Evolutionary conservation across 2,113 vertebrate species (phyloP), one percentile per base, ranked within the genome.

Genomic region (Ranitomeya imitator): DNA sequence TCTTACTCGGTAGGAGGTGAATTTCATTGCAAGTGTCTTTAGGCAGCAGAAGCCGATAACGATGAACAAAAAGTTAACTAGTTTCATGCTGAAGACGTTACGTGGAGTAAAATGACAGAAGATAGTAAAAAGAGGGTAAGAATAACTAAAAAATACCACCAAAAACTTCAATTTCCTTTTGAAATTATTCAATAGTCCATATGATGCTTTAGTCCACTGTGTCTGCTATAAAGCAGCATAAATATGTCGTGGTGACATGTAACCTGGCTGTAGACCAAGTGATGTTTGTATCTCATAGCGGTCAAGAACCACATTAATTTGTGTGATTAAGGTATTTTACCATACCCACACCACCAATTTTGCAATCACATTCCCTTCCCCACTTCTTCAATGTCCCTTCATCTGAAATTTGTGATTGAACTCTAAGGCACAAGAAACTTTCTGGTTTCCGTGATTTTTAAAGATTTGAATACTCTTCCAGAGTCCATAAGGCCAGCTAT

Each of bases 21-120:
- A 83, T 63, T 87, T 88, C 59, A 83, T 83, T 88, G 71, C 73
- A 55, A 83, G 87, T 83, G 80, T 76, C 87, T 88, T 45, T 82
- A 52, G 37, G 61, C 21, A n/a, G 79, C 79, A 54, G 55, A 65
- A 69, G 69, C 23, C 26, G 12, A 37, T 18, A 74, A 19, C 67
- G 52, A 79, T 8, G 45, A 9, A 21, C 45, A 7, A 18, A 77
- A 60, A 54, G 59, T 83, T 88, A 88, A 88, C 87, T 77, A 71
- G 45, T 78, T 77, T 18, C 51, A 9, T 6, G 52, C 83, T 55
- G 52, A 13, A 26, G 13, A 73, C 15, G 12, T 67, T 83, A 51
- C 18, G 37, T 23, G 18, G 18, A 65, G 3, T n/a, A n/a, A 60
- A 80, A 18, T 18, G 6, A 18, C 4, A 60, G 23, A 80, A 31